Evolutionary conservation across 2,888 invertebrate species (phyloP).

Genomic region (Aspidiotus destructor): DNA sequence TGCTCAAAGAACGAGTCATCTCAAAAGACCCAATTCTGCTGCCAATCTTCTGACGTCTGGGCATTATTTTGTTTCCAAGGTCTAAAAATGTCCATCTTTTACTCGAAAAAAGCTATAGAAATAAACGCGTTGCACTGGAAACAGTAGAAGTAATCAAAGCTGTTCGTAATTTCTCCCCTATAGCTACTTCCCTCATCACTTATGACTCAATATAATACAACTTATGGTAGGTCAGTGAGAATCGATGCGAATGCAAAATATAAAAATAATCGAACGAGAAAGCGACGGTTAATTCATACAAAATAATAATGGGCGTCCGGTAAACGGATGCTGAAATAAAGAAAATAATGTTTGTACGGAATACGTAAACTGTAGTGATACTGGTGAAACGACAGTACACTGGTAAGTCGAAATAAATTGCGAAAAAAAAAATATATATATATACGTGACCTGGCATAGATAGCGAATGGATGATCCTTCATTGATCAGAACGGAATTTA

Average conservation of each 20-base stretch:
- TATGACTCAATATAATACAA: slow-evolving; percentile 15
- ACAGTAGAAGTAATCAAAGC: no score
- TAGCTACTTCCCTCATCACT: no score
- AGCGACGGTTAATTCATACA: slow-evolving; percentile 9
- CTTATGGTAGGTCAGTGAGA: slow-evolving; percentile 12
- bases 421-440: slow-evolving; percentile 9
- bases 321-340: slow-evolving; percentile 14
- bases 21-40: no score
- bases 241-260: slow-evolving; percentile 9
- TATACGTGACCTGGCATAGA: slow-evolving; percentile 12
- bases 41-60: no score
- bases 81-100: no score
- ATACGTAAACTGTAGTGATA: no score
- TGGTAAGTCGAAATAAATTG: slow-evolving; percentile 11
- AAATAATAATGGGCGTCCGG: slow-evolving; percentile 10
- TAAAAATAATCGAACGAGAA: slow-evolving; percentile 12
- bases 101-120: no score
- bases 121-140: no score
- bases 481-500: no score
- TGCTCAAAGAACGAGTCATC: no score
- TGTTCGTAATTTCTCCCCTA: no score
- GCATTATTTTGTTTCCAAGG: no score
- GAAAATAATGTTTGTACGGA: slow-evolving; percentile 12
- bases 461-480: slow-evolving; percentile 11
- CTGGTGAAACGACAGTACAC: slow-evolving; percentile 14